Percentiles rank a stretch among this genome's conserved stretches.
phyloP scores from a whole-genome alignment of 2,797 vertebrate genomes.

The Euthynnus affinis region DNA sequence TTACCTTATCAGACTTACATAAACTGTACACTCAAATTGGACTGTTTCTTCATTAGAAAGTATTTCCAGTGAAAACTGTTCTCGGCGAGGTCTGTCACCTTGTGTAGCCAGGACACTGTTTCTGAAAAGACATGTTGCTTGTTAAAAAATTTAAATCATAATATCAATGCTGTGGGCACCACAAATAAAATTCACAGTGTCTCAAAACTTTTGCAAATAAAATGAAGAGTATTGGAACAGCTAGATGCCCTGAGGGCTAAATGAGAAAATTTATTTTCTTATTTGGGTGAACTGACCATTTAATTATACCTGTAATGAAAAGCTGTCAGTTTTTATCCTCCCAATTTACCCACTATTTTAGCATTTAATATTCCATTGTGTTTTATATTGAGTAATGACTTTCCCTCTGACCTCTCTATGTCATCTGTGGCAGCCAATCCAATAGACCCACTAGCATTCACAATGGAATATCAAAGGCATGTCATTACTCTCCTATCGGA shows the following conservation, averaged over 20 bases:
- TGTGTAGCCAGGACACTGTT: not conserved
- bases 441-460: slow-evolving; percentile 45
- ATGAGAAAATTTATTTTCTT: slow-evolving; percentile 4
- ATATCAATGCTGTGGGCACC: not conserved
- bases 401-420: slow-evolving; percentile 39
- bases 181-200: not conserved
- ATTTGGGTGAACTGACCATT: not conserved
- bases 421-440: slow-evolving; percentile 43
- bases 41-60: not conserved
- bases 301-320: slow-evolving; percentile 36
- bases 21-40: not conserved
- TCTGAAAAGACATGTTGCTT: too few species aligned
- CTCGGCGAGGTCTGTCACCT: not conserved
- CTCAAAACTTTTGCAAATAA: not conserved
- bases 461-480: slow-evolving; percentile 50
- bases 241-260: not conserved
- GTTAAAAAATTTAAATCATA: not conserved
- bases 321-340: slow-evolving; percentile 5
- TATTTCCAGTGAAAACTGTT: not conserved
- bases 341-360: slow-evolving; percentile 9
- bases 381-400: slow-evolving; percentile 40
- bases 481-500: slow-evolving; percentile 59
- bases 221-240: not conserved
- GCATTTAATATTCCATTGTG: slow-evolving; percentile 28
- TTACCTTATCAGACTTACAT: not conserved